phyloP scores from a whole-genome alignment of 2,113 vertebrate genomes.

The Vulpes vulpes region DNA sequence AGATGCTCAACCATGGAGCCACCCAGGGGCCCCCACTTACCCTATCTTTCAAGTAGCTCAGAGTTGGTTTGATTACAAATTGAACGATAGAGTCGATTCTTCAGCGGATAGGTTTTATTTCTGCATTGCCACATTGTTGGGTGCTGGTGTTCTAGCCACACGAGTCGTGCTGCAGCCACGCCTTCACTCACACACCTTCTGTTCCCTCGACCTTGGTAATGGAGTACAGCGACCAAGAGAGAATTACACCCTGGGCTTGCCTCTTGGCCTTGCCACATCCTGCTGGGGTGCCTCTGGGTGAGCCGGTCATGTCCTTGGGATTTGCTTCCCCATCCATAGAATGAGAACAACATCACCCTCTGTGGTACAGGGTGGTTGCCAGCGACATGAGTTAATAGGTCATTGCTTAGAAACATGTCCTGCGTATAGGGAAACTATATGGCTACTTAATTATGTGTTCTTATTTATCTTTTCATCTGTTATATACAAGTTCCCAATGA shows the following conservation, averaged over 20 bases:
- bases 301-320: no score
- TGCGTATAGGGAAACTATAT: accelerated
- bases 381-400: accelerated
- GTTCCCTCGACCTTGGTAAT: background rate
- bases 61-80: background rate
- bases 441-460: background rate
- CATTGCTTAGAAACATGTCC: accelerated
- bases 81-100: background rate
- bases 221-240: background rate
- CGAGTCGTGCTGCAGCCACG: accelerated
- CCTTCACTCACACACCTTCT: background rate
- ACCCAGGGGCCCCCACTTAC: no score
- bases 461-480: background rate
- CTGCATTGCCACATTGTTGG: accelerated
- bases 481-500: accelerated
- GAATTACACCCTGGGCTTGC: accelerated
- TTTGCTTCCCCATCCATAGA: background rate
- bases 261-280: no score
- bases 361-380: accelerated
- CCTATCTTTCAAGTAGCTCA: background rate
- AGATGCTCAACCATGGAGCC: no score
- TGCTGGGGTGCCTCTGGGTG: accelerated
- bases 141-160: accelerated
- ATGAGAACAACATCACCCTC: accelerated
- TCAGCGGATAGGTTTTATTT: accelerated